Conservation (phyloP, 2,888 invertebrate genomes). For the Leucophenga montana region DNA sequence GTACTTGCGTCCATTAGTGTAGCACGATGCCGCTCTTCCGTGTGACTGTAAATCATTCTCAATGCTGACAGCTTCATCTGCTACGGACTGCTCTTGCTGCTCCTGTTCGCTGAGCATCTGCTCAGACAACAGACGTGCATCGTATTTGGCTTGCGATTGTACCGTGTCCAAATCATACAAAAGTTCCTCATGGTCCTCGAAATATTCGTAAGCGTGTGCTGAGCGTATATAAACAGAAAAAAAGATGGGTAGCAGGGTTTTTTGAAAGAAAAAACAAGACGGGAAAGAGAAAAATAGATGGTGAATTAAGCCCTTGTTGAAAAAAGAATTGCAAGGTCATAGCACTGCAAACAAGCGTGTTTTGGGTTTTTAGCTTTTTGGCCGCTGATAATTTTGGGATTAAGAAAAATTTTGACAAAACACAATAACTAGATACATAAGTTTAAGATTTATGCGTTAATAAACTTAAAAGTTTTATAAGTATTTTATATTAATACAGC, state of each 20-base stretch:
- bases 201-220: constrained; percentile 69
- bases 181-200: constrained; percentile 70
- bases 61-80: constrained; percentile 34
- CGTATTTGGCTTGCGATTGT: constrained; percentile 73
- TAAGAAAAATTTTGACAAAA: too few species aligned
- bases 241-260: too few species aligned
- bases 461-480: too few species aligned
- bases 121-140: constrained; percentile 70
- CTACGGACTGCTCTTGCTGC: constrained; percentile 24
- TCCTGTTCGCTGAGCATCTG: constrained; percentile 67
- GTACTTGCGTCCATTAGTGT: constrained; percentile 69
- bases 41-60: constrained; percentile 65
- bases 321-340: too few species aligned
- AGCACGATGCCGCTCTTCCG: constrained; percentile 70
- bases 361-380: constrained; percentile 30
- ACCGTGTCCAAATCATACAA: constrained; percentile 72
- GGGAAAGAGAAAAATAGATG: constrained; percentile 25
- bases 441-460: too few species aligned
- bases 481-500: too few species aligned
- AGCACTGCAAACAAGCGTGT: constrained; percentile 2
- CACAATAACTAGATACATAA: too few species aligned
- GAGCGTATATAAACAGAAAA: too few species aligned
- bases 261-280: background rate
- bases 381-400: too few species aligned
- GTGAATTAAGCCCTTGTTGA: constrained; percentile 51